A percentile compares a stretch with the other conserved stretches of the same genome.
phyloP scores from a whole-genome alignment of 2,888 invertebrate species.

The Lissonota sp. region DNA sequence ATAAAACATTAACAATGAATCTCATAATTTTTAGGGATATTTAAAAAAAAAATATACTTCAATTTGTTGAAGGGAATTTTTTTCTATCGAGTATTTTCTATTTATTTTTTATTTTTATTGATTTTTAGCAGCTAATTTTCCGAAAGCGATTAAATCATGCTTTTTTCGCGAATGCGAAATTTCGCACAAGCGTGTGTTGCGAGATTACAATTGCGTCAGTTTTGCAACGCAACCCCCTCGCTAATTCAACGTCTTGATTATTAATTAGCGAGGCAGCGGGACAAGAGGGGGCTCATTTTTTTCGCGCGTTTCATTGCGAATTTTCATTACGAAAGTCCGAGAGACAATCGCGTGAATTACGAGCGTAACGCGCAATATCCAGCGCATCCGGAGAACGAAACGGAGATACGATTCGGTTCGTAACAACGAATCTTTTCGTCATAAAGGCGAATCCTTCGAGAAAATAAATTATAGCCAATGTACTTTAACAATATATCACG shows the following conservation, averaged over 20 bases:
- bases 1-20: no score
- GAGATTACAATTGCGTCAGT: constrained; percentile 26
- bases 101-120: no score
- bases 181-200: neutral
- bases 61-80: no score
- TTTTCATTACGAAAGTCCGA: constrained; percentile 48
- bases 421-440: constrained; percentile 21
- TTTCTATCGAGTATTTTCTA: no score
- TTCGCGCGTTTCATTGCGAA: constrained; percentile 32
- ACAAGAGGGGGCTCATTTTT: neutral
- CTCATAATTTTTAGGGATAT: no score
- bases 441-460: no score
- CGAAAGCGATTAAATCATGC: no score
- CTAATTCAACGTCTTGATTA: constrained; percentile 55
- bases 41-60: no score
- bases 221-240: constrained; percentile 38
- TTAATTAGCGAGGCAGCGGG: constrained; percentile 46
- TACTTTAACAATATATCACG: no score
- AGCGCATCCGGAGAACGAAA: constrained; percentile 51
- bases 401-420: constrained; percentile 44
- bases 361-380: constrained; percentile 8
- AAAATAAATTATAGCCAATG: no score
- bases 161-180: no score
- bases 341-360: constrained; percentile 54
- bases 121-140: no score